Percentiles rank a stretch among this genome's conserved stretches.
Conservation (phyloP, 2,797 vertebrate species). For the Oreochromis grahami region DNA sequence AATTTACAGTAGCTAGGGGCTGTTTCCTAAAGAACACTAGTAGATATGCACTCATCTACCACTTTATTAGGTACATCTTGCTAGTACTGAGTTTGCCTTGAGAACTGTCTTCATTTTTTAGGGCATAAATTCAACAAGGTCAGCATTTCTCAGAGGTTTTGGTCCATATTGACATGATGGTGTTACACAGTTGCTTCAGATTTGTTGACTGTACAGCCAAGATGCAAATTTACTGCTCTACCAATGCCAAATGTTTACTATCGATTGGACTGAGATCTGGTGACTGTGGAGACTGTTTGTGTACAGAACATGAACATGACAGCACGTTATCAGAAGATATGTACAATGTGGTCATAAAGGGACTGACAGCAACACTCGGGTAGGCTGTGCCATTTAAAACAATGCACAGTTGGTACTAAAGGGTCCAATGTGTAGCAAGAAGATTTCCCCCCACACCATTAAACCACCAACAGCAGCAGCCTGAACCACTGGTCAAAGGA, state of each 20-base stretch:
- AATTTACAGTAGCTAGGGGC: rapidly evolving
- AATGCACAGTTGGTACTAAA: neutral
- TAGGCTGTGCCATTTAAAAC: neutral
- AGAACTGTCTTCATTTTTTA: neutral
- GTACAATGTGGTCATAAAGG: neutral
- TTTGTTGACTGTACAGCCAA: neutral
- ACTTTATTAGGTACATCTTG: too few relatives aligned
- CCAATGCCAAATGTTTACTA: neutral
- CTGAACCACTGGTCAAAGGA: neutral
- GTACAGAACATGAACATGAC: neutral
- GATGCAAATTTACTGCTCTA: neutral
- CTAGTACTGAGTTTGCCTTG: neutral
- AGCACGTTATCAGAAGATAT: neutral
- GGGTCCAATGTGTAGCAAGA: rapidly evolving
- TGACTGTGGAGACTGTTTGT: neutral
- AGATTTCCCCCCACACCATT: neutral
- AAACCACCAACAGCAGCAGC: neutral
- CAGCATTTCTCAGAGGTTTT: neutral
- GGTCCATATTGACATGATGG: neutral
- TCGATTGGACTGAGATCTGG: neutral
- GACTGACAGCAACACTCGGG: neutral
- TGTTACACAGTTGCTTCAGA: neutral
- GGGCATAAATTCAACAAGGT: neutral
- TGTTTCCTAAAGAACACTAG: neutral
- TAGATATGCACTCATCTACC: neutral